Base-by-base conservation (phyloP, 2,888 invertebrate species). In the Agrilus cyanescens region DNA sequence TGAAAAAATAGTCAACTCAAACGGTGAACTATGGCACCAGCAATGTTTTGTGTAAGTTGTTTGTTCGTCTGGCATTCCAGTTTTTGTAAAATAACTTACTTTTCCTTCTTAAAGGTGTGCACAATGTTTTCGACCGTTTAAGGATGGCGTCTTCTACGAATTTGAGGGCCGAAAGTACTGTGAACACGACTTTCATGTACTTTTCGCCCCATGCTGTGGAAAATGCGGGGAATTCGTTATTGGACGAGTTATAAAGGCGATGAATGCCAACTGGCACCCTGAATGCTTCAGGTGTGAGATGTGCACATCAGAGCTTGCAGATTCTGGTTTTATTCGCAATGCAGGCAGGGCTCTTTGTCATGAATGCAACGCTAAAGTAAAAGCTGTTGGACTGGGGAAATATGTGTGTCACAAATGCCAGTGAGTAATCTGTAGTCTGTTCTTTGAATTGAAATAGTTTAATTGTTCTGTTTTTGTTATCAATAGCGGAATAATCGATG, bases 241-340 rank as follows among this genome's bases (percentile, higher is more conserved):
- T 62, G 98, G 98, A 0, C 82, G 98, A 44, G 98, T 99, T 36
- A 98, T 99, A 62, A 98, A 98, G 67, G 98, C 98, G 1, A 96
- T 98, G 94, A 94, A 96, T 60, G 81, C 90, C 29, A 95, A 90
- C 66, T 99, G 98, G 98, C 98, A 99, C 71, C 96, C 97, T 2
- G 79, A 82, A 46, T 99, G 98, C 66, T 99, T 99, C 75, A 81
- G 88, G 15, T 99, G 98, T 62, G 89, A 96, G 63, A 78, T 91
- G 66, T 99, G 98, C 66, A 76, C 75, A 53, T 79, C 82, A 46
- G 89, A 91, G 64, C 71, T 99, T 52, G 95, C 97, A 1, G 98
- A 99, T 67, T 81, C 87, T 38, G 98, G 98, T 12, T 99, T 99
- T 66, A 93, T 98, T 55, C 89, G 91, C 60, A 85, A 90, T 61